phyloP scores from a whole-genome alignment of 2,113 vertebrate genomes.

The Eclectus roratus region DNA sequence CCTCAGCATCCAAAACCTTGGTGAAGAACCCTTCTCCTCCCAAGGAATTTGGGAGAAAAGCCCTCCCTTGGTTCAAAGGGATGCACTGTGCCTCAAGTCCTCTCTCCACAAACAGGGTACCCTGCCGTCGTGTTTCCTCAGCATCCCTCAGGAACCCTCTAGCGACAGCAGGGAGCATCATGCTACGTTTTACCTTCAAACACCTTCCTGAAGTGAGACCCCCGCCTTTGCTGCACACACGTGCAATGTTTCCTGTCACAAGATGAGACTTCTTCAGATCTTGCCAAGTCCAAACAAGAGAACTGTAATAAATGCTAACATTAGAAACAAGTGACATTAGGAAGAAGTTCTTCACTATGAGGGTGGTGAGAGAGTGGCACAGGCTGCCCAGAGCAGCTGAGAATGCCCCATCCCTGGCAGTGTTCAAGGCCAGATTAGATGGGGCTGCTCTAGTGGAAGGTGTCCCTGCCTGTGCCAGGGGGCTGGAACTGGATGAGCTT shows the following conservation, averaged over 20 bases:
- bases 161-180: neutral
- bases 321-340: neutral
- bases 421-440: neutral
- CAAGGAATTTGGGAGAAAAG: neutral
- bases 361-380: neutral
- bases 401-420: neutral
- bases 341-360: neutral
- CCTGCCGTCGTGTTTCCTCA: rapidly evolving
- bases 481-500: neutral
- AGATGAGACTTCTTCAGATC: neutral
- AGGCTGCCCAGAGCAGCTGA: neutral
- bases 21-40: neutral
- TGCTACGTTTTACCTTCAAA: rapidly evolving
- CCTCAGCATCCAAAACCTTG: neutral
- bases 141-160: neutral
- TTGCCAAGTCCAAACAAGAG: neutral
- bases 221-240: neutral
- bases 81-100: neutral
- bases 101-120: neutral
- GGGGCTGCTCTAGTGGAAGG: neutral
- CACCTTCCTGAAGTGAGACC: neutral
- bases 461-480: neutral
- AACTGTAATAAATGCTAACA: neutral
- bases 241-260: neutral
- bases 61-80: neutral